Percentiles rank a stretch among this genome's conserved stretches.
These are phyloP conservation scores for Ariolimax columbianus DNA, from an alignment of 2,888 invertebrate genomes.

Conservation along the genomic window DNA sequence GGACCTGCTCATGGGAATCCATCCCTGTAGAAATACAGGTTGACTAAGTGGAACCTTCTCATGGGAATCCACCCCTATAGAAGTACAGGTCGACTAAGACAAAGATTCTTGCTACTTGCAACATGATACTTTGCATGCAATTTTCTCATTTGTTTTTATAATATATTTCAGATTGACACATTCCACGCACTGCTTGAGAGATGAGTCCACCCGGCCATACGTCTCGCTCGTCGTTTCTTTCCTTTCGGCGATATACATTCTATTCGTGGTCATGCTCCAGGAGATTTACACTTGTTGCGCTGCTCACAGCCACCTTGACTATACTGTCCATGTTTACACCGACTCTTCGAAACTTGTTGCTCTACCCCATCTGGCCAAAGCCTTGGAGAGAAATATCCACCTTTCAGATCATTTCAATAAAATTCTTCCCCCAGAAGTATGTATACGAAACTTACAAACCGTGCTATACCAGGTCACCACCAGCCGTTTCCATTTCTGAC, in stretches of 20 bases:
- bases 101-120: too few relatives aligned
- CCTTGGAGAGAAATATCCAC: constrained; percentile 15
- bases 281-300: neutral
- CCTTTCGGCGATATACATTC: neutral
- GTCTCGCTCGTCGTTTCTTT: neutral
- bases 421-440: neutral
- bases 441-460: neutral
- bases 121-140: too few relatives aligned
- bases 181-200: neutral
- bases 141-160: neutral
- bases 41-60: too few relatives aligned
- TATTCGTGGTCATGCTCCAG: neutral
- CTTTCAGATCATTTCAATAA: neutral
- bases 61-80: too few relatives aligned
- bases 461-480: neutral
- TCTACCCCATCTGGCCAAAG: constrained; percentile 23
- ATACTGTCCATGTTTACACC: neutral
- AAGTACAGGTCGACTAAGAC: too few relatives aligned
- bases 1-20: too few relatives aligned
- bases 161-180: neutral
- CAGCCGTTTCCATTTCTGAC: neutral
- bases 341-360: neutral
- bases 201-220: neutral
- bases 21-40: too few relatives aligned
- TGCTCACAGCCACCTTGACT: neutral